These are phyloP conservation scores for Amphipyra berbera DNA, from an alignment of 2,888 invertebrate species.

Conservation along the genomic window DNA sequence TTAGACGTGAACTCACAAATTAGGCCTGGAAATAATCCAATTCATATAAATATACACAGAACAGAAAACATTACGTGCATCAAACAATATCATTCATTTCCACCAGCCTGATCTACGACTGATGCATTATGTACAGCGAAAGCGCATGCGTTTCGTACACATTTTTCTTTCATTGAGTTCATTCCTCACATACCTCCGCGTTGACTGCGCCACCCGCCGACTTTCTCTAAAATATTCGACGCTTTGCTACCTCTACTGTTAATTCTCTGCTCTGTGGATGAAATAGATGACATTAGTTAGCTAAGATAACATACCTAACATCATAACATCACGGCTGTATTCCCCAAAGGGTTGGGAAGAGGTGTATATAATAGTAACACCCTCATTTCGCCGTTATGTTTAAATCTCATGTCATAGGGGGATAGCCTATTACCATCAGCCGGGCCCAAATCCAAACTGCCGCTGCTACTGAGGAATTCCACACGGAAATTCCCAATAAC, in stretches of 20 bases:
- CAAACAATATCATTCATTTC: constrained; percentile 36
- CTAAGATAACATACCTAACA: no score
- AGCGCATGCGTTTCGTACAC: constrained; percentile 70
- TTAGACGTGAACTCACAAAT: background rate
- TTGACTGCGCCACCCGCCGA: constrained; percentile 88
- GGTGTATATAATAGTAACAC: no score
- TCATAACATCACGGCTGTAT: no score
- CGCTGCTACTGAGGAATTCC: no score
- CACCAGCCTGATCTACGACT: constrained; percentile 29
- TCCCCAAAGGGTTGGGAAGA: no score
- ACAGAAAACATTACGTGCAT: constrained; percentile 46
- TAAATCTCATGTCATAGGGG: no score
- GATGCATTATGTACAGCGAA: constrained; percentile 62
- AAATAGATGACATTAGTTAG: constrained; percentile 69
- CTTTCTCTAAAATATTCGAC: constrained; percentile 79
- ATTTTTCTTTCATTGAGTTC: constrained; percentile 22
- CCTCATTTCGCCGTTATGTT: no score
- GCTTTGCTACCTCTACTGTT: constrained; percentile 87
- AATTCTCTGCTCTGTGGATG: constrained; percentile 88
- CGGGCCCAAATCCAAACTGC: no score
- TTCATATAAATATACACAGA: constrained; percentile 17
- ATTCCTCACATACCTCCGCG: constrained; percentile 84
- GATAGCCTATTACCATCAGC: no score
- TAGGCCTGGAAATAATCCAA: background rate
- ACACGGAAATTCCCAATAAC: no score